A percentile compares a stretch with the other conserved stretches of the same genome.
phyloP scores from a whole-genome alignment of 2,797 vertebrate genomes.

The Acrossocheilus wenchowensis region DNA sequence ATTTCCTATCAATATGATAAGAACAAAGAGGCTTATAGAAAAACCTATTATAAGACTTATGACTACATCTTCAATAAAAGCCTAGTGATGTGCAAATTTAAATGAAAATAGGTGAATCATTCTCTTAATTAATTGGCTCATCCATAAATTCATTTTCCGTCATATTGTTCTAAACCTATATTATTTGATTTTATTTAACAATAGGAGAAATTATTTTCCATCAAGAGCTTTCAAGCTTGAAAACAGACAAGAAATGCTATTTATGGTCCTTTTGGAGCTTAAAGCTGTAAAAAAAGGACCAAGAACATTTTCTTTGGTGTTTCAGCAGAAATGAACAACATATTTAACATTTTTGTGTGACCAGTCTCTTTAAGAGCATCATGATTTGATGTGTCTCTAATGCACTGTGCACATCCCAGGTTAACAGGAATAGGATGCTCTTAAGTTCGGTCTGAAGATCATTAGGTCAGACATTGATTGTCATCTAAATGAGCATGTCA shows the following conservation, averaged over 20 bases:
- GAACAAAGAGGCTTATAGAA: constrained; percentile 7
- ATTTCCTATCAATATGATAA: constrained; percentile 43
- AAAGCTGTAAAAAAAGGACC: not conserved
- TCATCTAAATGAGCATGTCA: constrained; percentile 54
- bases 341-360: not conserved
- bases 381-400: not conserved
- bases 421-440: constrained; percentile 29
- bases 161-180: not conserved
- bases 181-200: not conserved
- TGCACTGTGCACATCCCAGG: not conserved
- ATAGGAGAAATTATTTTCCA: not conserved
- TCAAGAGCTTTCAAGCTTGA: not conserved
- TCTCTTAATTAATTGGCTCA: not conserved
- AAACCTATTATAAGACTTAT: not conserved
- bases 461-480: constrained; percentile 19
- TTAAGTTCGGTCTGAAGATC: constrained; percentile 37
- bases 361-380: not conserved
- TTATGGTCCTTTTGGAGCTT: not conserved
- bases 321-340: not conserved
- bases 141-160: not conserved
- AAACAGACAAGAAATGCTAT: not conserved
- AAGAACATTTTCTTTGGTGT: not conserved
- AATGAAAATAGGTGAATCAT: not conserved
- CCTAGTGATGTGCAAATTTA: not conserved
- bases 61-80: not conserved